Percentiles rank a stretch among this genome's conserved stretches.
Conservation (phyloP, 2,888 invertebrate species). For the Agriopis marginaria region DNA sequence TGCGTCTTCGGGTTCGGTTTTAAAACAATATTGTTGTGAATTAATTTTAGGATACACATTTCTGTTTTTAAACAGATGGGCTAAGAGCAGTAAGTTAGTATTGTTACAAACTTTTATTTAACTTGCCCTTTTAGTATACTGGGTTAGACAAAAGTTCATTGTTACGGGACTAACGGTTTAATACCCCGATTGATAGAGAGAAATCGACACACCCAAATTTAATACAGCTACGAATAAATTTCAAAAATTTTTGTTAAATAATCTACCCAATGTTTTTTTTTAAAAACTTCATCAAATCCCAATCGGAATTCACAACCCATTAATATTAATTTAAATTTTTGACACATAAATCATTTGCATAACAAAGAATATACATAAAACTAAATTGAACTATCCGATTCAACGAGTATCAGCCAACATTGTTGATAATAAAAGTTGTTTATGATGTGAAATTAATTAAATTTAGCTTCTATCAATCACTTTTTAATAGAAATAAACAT, state of each 20-base stretch:
- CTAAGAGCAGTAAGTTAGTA: no score
- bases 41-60: no score
- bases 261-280: not conserved
- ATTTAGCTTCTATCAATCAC: constrained; percentile 45
- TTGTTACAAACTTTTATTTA: no score
- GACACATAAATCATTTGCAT: constrained; percentile 40
- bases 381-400: constrained; percentile 41
- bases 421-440: constrained; percentile 47
- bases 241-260: constrained; percentile 5
- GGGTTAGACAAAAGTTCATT: no score
- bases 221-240: not conserved
- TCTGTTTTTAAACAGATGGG: no score
- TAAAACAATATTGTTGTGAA: no score
- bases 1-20: no score
- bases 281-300: constrained; percentile 8
- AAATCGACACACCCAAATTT: no score
- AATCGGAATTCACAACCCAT: constrained; percentile 26
- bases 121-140: no score
- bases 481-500: constrained; percentile 44
- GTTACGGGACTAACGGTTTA: no score
- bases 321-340: constrained; percentile 41
- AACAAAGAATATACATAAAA: constrained; percentile 46
- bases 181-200: no score
- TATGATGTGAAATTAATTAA: constrained; percentile 47
- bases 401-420: constrained; percentile 34